These are phyloP conservation scores for Amniataba percoides DNA, from an alignment of 2,797 vertebrate genomes.

Conservation along the genomic window DNA sequence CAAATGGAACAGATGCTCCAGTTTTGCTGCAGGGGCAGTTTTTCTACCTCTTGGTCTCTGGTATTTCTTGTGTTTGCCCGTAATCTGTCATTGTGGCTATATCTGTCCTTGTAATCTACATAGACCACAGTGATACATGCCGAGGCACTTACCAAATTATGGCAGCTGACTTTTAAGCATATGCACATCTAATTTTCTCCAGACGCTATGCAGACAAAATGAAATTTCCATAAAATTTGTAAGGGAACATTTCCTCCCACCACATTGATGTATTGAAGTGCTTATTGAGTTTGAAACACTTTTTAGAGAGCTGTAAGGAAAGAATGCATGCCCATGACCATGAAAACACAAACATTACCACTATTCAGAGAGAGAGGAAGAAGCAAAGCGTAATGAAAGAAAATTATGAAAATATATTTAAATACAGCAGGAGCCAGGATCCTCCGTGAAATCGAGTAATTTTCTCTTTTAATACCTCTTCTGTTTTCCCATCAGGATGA, in stretches of 20 bases:
- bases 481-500: conserved; percentile 38
- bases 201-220: conserved; percentile 71
- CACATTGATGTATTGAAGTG: conserved; percentile 78
- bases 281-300: conserved; percentile 79
- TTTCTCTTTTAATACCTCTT: conserved; percentile 24
- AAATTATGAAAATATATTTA: conserved; percentile 19
- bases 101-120: conserved; percentile 61
- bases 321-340: conserved; percentile 48
- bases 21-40: conserved; percentile 35
- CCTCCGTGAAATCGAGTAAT: conserved; percentile 34
- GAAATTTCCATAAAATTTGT: conserved; percentile 82
- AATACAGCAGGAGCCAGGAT: conserved; percentile 16
- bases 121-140: conserved; percentile 32
- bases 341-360: conserved; percentile 55
- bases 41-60: conserved; percentile 8
- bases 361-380: conserved; percentile 19
- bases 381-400: conserved; percentile 34
- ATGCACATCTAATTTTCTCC: conserved; percentile 69
- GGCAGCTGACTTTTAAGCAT: conserved; percentile 52
- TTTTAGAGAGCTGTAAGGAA: conserved; percentile 59
- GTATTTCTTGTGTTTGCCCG: conserved; percentile 30
- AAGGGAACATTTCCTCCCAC: conserved; percentile 67
- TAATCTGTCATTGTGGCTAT: conserved; percentile 48
- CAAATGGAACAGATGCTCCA: background rate
- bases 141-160: conserved; percentile 50